Evolutionary conservation across 2,113 vertebrate species (phyloP).

Genomic region (Melanotaenia duboulayi): DNA sequence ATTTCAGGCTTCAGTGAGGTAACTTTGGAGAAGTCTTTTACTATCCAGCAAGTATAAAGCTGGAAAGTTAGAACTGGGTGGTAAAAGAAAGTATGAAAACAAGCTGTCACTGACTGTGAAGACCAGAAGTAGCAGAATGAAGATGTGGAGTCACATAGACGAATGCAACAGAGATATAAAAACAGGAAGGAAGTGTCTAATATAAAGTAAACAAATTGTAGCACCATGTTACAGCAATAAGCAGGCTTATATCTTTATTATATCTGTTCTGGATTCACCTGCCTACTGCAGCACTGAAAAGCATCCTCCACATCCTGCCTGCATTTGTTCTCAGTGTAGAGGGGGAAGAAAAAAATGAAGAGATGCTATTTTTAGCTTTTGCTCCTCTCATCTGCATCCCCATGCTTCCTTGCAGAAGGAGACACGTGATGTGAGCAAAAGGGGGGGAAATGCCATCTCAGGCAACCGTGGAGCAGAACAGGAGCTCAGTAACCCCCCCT

Average conservation of each 20-base stretch:
- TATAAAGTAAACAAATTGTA: background rate
- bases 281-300: conserved; percentile 32
- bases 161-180: background rate
- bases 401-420: conserved; percentile 65
- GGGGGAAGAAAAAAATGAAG: conserved; percentile 21
- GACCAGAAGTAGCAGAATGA: background rate
- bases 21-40: too few species aligned
- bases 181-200: background rate
- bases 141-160: background rate
- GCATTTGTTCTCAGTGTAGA: conserved; percentile 51
- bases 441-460: conserved; percentile 51
- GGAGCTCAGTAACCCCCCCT: conserved; percentile 15
- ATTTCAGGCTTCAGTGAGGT: background rate
- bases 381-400: conserved; percentile 72
- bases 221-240: background rate
- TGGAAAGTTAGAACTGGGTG: background rate
- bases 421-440: conserved; percentile 66
- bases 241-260: background rate
- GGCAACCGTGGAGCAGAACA: conserved; percentile 37
- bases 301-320: conserved; percentile 33
- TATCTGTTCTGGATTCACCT: conserved; percentile 48
- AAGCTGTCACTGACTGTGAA: too few species aligned
- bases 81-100: background rate
- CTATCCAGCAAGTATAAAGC: background rate
- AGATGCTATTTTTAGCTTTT: conserved; percentile 71